Conservation (phyloP, 2,113 vertebrate genomes). For the Falcunculus frontatus region DNA sequence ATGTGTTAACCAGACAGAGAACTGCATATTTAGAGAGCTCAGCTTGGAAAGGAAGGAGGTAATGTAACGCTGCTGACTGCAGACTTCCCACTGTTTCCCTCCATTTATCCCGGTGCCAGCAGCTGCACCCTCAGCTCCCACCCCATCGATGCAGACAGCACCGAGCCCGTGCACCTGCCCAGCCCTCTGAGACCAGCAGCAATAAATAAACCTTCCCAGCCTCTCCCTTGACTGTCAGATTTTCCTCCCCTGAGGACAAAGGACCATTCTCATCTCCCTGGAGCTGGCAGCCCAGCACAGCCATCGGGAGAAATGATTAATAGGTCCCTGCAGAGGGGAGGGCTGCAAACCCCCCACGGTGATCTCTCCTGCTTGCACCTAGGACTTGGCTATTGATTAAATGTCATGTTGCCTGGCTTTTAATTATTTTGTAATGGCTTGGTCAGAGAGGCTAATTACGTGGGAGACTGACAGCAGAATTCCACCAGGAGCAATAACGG, state of each 20-base stretch:
- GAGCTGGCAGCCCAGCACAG: not conserved
- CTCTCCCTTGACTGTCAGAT: not conserved
- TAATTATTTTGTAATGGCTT: slow-evolving; percentile 26
- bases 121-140: not conserved
- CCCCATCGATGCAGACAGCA: not conserved
- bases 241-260: not conserved
- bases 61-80: fast-evolving
- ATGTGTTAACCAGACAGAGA: not conserved
- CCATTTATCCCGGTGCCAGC: fast-evolving
- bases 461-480: not conserved
- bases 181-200: not conserved
- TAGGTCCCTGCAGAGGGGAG: not conserved
- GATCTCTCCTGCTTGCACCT: not conserved
- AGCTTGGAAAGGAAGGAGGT: not conserved
- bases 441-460: not conserved
- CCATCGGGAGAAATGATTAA: not conserved
- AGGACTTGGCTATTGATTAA: not conserved
- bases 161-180: not conserved
- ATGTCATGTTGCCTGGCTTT: not conserved
- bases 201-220: not conserved
- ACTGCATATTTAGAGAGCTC: not conserved
- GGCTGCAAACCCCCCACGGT: fast-evolving
- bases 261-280: not conserved
- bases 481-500: not conserved
- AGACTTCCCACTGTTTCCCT: not conserved